Conservation (phyloP, 2,797 vertebrate genomes). For the Acropternis orthonyx region DNA sequence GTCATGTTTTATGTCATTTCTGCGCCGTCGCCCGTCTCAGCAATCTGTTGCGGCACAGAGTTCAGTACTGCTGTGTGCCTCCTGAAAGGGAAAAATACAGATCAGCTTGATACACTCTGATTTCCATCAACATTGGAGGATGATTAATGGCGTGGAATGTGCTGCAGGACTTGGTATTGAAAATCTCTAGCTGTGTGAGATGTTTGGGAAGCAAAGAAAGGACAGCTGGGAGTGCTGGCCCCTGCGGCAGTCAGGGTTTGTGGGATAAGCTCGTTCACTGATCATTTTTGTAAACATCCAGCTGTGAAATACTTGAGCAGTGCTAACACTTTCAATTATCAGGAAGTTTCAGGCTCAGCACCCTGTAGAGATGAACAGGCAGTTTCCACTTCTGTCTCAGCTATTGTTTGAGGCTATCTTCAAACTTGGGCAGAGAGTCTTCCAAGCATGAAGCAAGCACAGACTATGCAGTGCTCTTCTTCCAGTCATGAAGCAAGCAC, state of each 20-base stretch:
- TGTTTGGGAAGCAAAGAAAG: conserved; percentile 23
- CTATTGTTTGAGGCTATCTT: conserved; percentile 54
- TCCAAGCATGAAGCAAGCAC: neutral
- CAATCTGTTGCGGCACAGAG: conserved; percentile 42
- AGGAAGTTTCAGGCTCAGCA: conserved; percentile 55
- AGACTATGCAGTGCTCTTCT: neutral
- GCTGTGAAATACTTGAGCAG: conserved; percentile 53
- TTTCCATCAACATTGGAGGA: neutral
- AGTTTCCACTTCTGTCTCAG: conserved; percentile 33
- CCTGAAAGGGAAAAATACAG: conserved; percentile 13
- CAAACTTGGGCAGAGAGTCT: conserved; percentile 10
- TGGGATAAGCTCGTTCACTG: conserved; percentile 16
- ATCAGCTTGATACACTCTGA: neutral
- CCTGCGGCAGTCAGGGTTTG: neutral
- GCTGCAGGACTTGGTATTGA: conserved; percentile 19
- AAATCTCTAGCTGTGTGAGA: conserved; percentile 27
- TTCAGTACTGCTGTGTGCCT: neutral
- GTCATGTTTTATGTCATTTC: conserved; percentile 39
- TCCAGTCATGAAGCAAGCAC: neutral
- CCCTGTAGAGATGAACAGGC: conserved; percentile 47
- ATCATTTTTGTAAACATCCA: conserved; percentile 58
- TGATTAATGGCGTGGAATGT: conserved; percentile 48
- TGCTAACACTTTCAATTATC: conserved; percentile 52
- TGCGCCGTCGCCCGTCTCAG: neutral
- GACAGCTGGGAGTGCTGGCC: conserved; percentile 49